Base-by-base conservation (phyloP, 2,113 vertebrate genomes). In the Dascyllus trimaculatus region DNA sequence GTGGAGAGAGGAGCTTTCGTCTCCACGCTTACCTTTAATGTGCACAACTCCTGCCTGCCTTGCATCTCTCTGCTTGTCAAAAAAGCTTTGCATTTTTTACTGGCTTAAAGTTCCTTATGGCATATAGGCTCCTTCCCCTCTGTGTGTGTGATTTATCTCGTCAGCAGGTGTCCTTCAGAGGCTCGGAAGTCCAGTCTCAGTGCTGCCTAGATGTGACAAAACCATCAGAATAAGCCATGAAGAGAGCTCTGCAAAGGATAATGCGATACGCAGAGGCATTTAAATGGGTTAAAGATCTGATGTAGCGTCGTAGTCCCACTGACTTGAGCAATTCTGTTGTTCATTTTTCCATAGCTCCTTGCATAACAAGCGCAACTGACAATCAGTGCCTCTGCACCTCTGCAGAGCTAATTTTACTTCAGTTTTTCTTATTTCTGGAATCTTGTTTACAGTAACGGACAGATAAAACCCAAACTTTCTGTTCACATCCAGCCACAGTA, bases 71-170 rank as follows among this genome's bases (percentile, higher is more conserved):
- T 60, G 53, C 49, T 49, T 81, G 64, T 71, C 75, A 75, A 51
- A 81, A 68, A 40, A 73, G 86, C 81, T 89, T 86, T 90, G 73
- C 71, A 82, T 86, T 77, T 82, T 65, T 82, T 78, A 79, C 64
- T 57, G 71, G 69, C 72, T 84, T 77, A 82, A 32, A 49, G 65
- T 46, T 35, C 67, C 24, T 51, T 57, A 65, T 70, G 62, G 48
- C 67, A 51, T 56, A 45, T 5, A 32, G 49, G 56, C 56, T 40
- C 26, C 38, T 80, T 61, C 21, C 43, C 25, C 5, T 68, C 14
- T 76, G 51, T 65, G 46, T 68, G 8, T 69, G 21, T 52, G 58
- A 80, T 85, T 90, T 87, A 91, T 90, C 78, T 88, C 73, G 40
- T 75, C 78, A 74, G 68, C 79, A 88, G 85, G 79, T 81, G 64